Base-by-base conservation (phyloP, 2,113 vertebrate species). In the Catagonus wagneri region DNA sequence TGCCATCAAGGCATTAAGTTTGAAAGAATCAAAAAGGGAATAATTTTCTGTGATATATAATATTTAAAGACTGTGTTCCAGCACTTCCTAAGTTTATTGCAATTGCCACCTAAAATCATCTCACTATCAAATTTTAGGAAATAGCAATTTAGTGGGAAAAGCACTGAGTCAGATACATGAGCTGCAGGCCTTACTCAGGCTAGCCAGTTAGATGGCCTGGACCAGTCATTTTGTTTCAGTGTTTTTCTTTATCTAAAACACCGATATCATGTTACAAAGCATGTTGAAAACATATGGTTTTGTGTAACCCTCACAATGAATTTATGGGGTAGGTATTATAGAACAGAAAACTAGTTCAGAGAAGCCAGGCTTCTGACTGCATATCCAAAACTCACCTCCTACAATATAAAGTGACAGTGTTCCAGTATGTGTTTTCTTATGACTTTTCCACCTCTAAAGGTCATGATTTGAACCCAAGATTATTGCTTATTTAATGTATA, bases 41-140 rank as follows among this genome's bases (percentile, higher is more conserved):
- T 39, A 15, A 54, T 92, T 90, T 66, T 63, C 27, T 86, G 58
- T 89, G 34, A 86, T 69, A 93, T 97, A 90, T 6, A 91, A 23
- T 83, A 74, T 83, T 92, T 91, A 89, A 89, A 89, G 81, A 29
- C 2, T 68, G 1, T 89, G 6, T 89, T 93, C 34, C 29, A 96
- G 50, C 5, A 93, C 60, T 27, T 78, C 8, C 44, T 88, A 81
- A 87, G 90, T 96, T 92, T 85, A 89, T 95, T 58, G 74, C 27
- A 76, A n/a, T 61, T 96, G 1, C 50, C 63, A 80, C 17, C 25
- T 92, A 90, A 96, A 96, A 95, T 95, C 20, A 90, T 93, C 60
- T 95, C 50, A 61, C 13, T 22, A 83, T n/a, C 52, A 84, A 50
- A 92, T 90, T 95, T 95, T 54, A 36, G 66, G 12, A 96, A 89